Evolutionary conservation across 2,113 vertebrate species (phyloP).

Genomic region (Phrynosoma platyrhinos): DNA sequence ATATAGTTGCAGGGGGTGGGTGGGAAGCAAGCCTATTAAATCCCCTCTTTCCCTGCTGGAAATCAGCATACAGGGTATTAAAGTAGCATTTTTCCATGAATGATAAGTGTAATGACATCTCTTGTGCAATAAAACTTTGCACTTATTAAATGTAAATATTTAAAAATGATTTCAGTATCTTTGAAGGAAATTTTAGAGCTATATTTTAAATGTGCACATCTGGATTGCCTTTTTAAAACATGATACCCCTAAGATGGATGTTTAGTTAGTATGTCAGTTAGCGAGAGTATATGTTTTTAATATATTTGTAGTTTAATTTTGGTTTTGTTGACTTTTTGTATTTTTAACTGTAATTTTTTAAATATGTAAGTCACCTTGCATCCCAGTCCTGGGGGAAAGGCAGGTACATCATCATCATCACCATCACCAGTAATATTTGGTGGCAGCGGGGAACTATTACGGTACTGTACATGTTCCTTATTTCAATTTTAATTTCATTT

Average conservation of each 20-base stretch:
- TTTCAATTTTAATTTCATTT: slow-evolving; percentile 68
- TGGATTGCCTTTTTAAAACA: slow-evolving; percentile 78
- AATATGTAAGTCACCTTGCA: too few species aligned
- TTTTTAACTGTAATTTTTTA: too few species aligned
- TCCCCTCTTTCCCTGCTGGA: slow-evolving; percentile 77
- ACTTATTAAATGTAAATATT: slow-evolving; percentile 87
- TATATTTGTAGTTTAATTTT: too few species aligned
- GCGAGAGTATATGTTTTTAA: too few species aligned
- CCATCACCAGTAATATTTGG: too few species aligned
- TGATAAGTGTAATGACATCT: slow-evolving; percentile 83
- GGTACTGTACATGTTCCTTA: slow-evolving; percentile 64
- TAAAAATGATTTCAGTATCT: slow-evolving; percentile 83
- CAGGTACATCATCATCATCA: not conserved
- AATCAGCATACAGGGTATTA: slow-evolving; percentile 79
- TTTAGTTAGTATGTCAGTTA: slow-evolving; percentile 72
- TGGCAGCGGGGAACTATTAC: slow-evolving; percentile 66
- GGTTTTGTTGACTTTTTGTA: too few species aligned
- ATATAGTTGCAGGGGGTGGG: slow-evolving; percentile 26
- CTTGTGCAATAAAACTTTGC: slow-evolving; percentile 75
- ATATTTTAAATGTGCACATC: slow-evolving; percentile 81
- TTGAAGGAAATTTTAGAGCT: slow-evolving; percentile 81
- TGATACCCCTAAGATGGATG: slow-evolving; percentile 70
- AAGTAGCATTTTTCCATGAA: slow-evolving; percentile 78
- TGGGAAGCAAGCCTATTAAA: slow-evolving; percentile 67
- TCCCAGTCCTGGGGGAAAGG: not conserved